A percentile compares a stretch with the other conserved stretches of the same genome.
phyloP scores from a whole-genome alignment of 2,888 invertebrate species.

The Dynastes maya region DNA sequence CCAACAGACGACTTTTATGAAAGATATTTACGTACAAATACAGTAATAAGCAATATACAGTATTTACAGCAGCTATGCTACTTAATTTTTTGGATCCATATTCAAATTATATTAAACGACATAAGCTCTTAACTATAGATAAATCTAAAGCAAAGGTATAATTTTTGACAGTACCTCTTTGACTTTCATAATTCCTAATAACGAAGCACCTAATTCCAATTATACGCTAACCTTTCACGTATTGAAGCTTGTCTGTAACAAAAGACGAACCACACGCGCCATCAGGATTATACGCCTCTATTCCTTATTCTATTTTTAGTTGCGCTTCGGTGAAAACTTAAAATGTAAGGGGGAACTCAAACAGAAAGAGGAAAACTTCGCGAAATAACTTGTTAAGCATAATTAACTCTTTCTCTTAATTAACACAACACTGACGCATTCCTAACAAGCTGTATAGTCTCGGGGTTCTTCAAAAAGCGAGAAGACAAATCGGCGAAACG shows the following conservation, averaged over 20 bases:
- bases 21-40: too few species aligned
- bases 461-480: slow-evolving; percentile 55
- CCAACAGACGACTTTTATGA: too few species aligned
- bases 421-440: slow-evolving; percentile 69
- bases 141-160: too few species aligned
- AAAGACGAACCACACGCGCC: neutral
- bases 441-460: slow-evolving; percentile 64
- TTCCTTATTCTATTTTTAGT: slow-evolving; percentile 54
- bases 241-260: neutral
- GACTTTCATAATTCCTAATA: neutral
- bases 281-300: slow-evolving; percentile 10
- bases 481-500: slow-evolving; percentile 48
- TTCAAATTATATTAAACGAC: too few species aligned
- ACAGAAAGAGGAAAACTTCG: slow-evolving; percentile 63
- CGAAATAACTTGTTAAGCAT: slow-evolving; percentile 69
- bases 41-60: too few species aligned
- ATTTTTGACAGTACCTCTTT: too few species aligned
- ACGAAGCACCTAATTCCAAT: slow-evolving; percentile 50
- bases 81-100: too few species aligned
- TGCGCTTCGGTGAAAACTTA: slow-evolving; percentile 51
- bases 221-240: neutral
- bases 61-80: too few species aligned
- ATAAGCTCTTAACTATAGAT: too few species aligned
- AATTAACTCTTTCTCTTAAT: slow-evolving; percentile 70
- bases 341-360: slow-evolving; percentile 52